Percentiles rank a stretch among this genome's conserved stretches.
Evolutionary conservation across 2,888 invertebrate genomes (phyloP).

Genomic region (Geotrupes spiniger): DNA sequence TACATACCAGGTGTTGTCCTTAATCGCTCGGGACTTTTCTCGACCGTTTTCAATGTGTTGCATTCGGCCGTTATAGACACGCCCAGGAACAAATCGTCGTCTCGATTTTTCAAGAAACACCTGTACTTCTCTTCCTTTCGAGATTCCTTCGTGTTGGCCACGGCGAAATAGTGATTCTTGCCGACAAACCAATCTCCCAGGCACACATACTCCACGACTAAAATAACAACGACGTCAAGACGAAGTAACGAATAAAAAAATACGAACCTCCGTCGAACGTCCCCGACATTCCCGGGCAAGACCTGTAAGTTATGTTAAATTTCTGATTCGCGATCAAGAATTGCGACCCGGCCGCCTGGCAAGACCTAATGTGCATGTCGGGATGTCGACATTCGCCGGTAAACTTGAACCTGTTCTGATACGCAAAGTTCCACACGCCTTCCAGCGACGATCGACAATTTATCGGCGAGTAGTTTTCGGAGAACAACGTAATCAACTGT

Average conservation of each 20-base stretch:
- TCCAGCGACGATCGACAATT: constrained; percentile 91
- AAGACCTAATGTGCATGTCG: constrained; percentile 87
- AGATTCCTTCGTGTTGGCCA: constrained; percentile 95
- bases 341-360: constrained; percentile 94
- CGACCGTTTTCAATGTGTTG: constrained; percentile 86
- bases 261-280: constrained; percentile 86
- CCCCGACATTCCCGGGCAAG: constrained; percentile 85
- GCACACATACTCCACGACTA: constrained; percentile 87
- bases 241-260: constrained; percentile 27
- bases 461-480: constrained; percentile 84
- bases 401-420: constrained; percentile 78
- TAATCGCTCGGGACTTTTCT: constrained; percentile 88
- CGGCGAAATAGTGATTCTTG: constrained; percentile 95
- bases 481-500: constrained; percentile 80
- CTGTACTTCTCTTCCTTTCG: constrained; percentile 92
- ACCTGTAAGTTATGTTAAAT: constrained; percentile 90
- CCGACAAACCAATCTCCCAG: constrained; percentile 94
- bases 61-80: constrained; percentile 94
- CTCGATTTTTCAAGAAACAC: constrained; percentile 91
- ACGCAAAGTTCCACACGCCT: constrained; percentile 94
- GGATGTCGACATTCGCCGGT: constrained; percentile 89
- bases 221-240: constrained; percentile 1
- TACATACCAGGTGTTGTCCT: constrained; percentile 76
- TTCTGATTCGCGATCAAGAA: constrained; percentile 96
- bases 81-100: constrained; percentile 88